These are phyloP conservation scores for Anisognathus igniventris DNA, from an alignment of 2,797 vertebrate species.

Conservation along the genomic window DNA sequence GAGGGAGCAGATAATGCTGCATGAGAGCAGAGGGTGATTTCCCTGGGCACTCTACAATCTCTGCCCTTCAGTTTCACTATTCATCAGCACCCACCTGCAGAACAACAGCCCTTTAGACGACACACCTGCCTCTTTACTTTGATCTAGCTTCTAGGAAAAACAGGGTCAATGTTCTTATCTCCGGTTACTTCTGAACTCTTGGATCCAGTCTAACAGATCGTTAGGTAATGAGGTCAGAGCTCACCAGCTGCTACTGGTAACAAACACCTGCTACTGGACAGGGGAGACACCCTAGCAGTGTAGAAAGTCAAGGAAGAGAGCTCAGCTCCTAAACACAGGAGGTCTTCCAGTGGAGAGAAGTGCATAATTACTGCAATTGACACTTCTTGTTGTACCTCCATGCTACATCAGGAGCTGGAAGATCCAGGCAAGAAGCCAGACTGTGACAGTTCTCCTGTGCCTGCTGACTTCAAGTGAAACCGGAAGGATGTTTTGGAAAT, in stretches of 20 bases:
- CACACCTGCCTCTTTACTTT: neutral
- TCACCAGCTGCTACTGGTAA: neutral
- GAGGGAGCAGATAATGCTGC: neutral
- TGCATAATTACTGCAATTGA: neutral
- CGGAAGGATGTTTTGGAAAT: slow-evolving; percentile 6
- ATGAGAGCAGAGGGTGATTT: neutral
- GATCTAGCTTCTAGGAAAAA: neutral
- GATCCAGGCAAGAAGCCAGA: neutral
- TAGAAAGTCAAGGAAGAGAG: neutral
- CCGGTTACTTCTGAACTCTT: neutral
- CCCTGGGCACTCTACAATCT: neutral
- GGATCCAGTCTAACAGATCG: neutral
- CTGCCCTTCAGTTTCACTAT: neutral
- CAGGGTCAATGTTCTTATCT: neutral
- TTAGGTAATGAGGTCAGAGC: neutral
- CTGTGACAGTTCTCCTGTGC: neutral
- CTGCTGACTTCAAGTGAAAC: neutral
- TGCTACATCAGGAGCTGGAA: neutral
- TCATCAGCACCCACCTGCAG: neutral
- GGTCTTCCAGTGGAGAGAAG: neutral
- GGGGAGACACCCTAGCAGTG: neutral
- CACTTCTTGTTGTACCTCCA: neutral
- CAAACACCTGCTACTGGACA: neutral
- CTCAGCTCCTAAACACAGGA: neutral
- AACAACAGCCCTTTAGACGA: neutral